These are phyloP conservation scores for Drosophila mauritiana DNA, from an alignment of 1,140 invertebrate genomes.

Conservation along the genomic window DNA sequence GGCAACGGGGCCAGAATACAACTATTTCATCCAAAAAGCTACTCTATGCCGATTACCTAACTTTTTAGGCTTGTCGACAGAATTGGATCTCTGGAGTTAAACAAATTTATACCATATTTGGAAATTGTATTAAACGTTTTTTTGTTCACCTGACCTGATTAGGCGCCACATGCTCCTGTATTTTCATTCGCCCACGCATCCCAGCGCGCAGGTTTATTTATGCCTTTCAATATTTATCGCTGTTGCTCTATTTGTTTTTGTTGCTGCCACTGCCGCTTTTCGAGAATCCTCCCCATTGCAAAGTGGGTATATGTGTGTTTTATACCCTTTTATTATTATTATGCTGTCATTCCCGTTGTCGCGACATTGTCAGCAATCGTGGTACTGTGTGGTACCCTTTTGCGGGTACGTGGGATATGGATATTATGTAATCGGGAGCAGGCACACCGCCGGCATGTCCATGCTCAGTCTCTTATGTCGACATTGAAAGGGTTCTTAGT, in stretches of 20 bases:
- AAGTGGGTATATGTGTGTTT: constrained; percentile 27
- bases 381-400: constrained; percentile 17
- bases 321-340: constrained; percentile 79
- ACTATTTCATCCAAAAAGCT: too few relatives aligned
- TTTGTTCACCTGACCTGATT: neutral
- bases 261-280: constrained; percentile 38
- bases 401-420: neutral
- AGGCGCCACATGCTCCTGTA: constrained; percentile 17
- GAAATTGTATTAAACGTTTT: too few relatives aligned
- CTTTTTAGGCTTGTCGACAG: too few relatives aligned
- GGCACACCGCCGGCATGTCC: constrained; percentile 12
- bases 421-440: neutral
- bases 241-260: constrained; percentile 62
- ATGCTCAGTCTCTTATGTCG: constrained; percentile 14
- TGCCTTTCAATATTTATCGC: constrained; percentile 74
- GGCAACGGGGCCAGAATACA: neutral
- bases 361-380: constrained; percentile 74
- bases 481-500: constrained; percentile 35
- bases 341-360: constrained; percentile 79
- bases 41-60: too few relatives aligned
- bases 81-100: too few relatives aligned
- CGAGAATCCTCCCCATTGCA: constrained; percentile 4
- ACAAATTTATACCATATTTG: neutral
- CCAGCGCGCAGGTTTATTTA: constrained; percentile 64
- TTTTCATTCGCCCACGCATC: constrained; percentile 18